Evolutionary conservation across 2,797 vertebrate species (phyloP).

Genomic region (Poecilia velifera): DNA sequence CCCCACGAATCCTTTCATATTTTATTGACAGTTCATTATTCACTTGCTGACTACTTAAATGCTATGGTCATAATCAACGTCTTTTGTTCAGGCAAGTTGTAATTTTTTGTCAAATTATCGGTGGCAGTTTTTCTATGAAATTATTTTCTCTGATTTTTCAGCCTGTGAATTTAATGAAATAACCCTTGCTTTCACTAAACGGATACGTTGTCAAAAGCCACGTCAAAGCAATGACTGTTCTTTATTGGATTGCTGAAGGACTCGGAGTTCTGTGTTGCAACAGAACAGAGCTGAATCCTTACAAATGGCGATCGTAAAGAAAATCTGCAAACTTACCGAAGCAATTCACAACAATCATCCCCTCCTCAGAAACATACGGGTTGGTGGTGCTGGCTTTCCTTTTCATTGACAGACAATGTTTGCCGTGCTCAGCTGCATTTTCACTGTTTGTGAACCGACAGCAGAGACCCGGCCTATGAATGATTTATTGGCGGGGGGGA

Average conservation of each 20-base stretch:
- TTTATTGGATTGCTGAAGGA: slow-evolving; percentile 33
- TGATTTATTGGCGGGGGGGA: slow-evolving; percentile 47
- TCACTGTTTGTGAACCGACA: slow-evolving; percentile 38
- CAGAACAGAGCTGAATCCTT: slow-evolving; percentile 13
- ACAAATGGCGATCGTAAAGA: not conserved
- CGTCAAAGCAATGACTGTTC: slow-evolving; percentile 26
- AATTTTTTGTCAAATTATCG: slow-evolving; percentile 10
- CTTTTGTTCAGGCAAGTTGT: slow-evolving; percentile 10
- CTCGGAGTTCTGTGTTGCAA: slow-evolving; percentile 14
- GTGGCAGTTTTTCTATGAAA: not conserved
- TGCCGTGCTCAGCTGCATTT: slow-evolving; percentile 46
- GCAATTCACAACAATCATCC: slow-evolving; percentile 4
- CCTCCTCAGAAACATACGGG: slow-evolving; percentile 24
- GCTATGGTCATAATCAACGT: slow-evolving; percentile 55
- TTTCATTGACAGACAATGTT: slow-evolving; percentile 61
- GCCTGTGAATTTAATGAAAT: not conserved
- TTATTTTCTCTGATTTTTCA: not conserved
- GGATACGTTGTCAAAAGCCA: not conserved
- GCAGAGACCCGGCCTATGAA: slow-evolving; percentile 28
- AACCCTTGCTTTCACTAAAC: not conserved
- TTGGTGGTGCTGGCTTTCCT: slow-evolving; percentile 54
- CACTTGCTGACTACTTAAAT: slow-evolving; percentile 51
- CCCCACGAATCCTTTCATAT: slow-evolving; percentile 49
- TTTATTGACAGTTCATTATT: slow-evolving; percentile 47
- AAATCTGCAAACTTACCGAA: slow-evolving; percentile 8